phyloP scores from a whole-genome alignment of 2,888 invertebrate genomes.

The Plemyria rubiginata region DNA sequence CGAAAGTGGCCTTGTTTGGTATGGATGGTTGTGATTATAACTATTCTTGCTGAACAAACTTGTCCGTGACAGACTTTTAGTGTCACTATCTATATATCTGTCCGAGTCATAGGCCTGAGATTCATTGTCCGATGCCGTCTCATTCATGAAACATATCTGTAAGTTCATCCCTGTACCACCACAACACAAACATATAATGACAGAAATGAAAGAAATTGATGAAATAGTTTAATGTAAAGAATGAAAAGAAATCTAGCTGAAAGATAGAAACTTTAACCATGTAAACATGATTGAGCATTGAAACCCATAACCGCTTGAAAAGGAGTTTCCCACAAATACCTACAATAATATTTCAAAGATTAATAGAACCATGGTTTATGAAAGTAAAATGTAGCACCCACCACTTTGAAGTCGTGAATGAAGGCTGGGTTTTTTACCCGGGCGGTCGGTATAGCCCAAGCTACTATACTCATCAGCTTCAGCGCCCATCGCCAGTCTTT shows the following conservation, averaged over 20 bases:
- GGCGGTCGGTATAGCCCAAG: constrained; percentile 86
- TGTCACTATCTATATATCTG: constrained; percentile 68
- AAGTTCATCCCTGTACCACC: constrained; percentile 91
- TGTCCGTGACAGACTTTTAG: constrained; percentile 72
- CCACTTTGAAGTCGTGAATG: constrained; percentile 95
- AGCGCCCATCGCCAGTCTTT: constrained; percentile 93
- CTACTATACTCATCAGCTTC: constrained; percentile 90
- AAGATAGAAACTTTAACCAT: constrained; percentile 6
- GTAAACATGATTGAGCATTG: constrained; percentile 12
- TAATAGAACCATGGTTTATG: constrained; percentile 5
- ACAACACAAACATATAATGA: constrained; percentile 47
- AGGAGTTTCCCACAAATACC: constrained; percentile 17
- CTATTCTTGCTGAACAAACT: constrained; percentile 76
- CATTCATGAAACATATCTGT: constrained; percentile 98
- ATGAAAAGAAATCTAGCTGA: constrained; percentile 27
- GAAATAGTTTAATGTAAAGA: constrained; percentile 31
- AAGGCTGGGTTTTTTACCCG: constrained; percentile 93
- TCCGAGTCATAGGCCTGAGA: constrained; percentile 91
- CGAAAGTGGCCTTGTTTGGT: constrained; percentile 78
- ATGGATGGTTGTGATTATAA: constrained; percentile 79
- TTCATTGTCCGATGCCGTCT: constrained; percentile 93
- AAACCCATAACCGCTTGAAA: constrained; percentile 18
- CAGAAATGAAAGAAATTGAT: constrained; percentile 36
- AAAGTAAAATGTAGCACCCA: constrained; percentile 61
- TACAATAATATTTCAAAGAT: not conserved